Evolutionary conservation across 2,113 vertebrate species (phyloP), one percentile per base, ranked within the genome.

Genomic region (Furnarius figulus): DNA sequence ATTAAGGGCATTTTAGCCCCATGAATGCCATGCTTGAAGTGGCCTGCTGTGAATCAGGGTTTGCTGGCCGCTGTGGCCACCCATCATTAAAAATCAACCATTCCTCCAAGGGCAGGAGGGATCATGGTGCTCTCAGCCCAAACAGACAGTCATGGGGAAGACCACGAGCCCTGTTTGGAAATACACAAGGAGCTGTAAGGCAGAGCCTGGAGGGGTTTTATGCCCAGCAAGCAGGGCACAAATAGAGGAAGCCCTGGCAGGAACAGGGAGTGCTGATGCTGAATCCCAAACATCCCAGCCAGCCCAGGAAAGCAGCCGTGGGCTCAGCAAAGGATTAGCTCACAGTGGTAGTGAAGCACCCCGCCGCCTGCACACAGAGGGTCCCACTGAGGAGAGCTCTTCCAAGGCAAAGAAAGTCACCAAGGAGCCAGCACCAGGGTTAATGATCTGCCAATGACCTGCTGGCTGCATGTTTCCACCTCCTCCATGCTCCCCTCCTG

Each of bases 1-100:
- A 49, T 21, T 18, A 65, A 2, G 0, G 24, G 13, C 40, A 17
- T 61, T 73, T 59, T 42, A 70, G 63, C 37, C 30, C 49, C n/a
- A 59, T 19, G 24, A 19, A 56, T 2, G 5, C 7, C 40, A 53
- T 1, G 6, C 39, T 72, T 0, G 0, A 72, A 25, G 55, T 7
- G 2, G 12, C 16, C 35, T 37, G n/a, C n/a, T 59, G 23, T n/a
- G n/a, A 47, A 52, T 1, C 2, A 2, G n/a, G 50, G 18, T 74
- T 78, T 49, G 40, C 30, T 22, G 49, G 53, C 15, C 42, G 47
- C 24, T 0, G 0, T 5, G 18, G 63, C 33, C 16, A 40, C 17
- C 5, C 6, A 3, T 10, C 33, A 30, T 33, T 55, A 66, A 52
- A 82, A 61, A 42, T 14, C 50, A 75, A 28, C 35, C 1, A 0